Base-by-base conservation (phyloP, 2,888 invertebrate species). In the Digitonthophagus gazella region DNA sequence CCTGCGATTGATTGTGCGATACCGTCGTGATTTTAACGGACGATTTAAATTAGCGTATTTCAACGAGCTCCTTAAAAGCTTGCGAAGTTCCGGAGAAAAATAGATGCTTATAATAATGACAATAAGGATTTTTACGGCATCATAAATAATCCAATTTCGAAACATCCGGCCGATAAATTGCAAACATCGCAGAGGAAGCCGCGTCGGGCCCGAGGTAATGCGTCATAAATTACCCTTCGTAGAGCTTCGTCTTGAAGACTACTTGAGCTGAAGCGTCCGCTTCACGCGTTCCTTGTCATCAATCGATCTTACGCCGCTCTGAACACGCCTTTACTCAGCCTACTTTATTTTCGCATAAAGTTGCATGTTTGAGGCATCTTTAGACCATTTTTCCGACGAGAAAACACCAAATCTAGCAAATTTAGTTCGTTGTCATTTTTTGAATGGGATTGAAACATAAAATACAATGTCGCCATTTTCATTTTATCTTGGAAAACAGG, bases 11-110 rank as follows among this genome's bases (percentile, higher is more conserved):
- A n/a, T n/a, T n/a, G n/a, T n/a, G n/a, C n/a, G n/a, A n/a, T n/a
- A n/a, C n/a, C n/a, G n/a, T n/a, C n/a, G n/a, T n/a, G n/a, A n/a
- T n/a, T n/a, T n/a, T n/a, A n/a, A n/a, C n/a, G n/a, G n/a, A n/a
- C n/a, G n/a, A n/a, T n/a, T n/a, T n/a, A n/a, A n/a, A n/a, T 71
- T 67, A 71, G 69, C 71, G 67, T 70, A 74, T 72, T 74, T 74
- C 72, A 70, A 64, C 70, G 16, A 54, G 19, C 20, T 19, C 19
- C 15, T n/a, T 57, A n/a, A 16, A 22, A 22, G 3, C 22, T 3
- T 22, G 22, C 22, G 6, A 22, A 22, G 3, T 22, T 6, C 22
- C 22, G 22, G 22, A 44, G 28, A 16, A 19, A 61, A 63, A 20
- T 20, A 19, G 14, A 14, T 2, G 14, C 2, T 19, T 22, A 63